Evolutionary conservation across 2,797 vertebrate species (phyloP), one percentile per base, ranked within the genome.

Genomic region (Apogon talboti): DNA sequence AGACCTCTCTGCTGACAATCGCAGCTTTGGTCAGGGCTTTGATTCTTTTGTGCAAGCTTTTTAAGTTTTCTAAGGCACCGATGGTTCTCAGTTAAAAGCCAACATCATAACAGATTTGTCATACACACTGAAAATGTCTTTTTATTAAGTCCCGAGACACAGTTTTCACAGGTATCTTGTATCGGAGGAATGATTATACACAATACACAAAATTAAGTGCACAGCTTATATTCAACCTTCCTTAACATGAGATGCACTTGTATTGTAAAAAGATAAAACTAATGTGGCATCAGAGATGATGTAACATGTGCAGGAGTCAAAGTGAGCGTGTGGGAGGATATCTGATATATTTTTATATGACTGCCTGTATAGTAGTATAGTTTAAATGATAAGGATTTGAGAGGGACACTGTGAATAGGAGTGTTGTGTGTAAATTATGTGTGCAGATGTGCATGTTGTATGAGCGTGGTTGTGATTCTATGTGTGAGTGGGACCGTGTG

Each of bases 241-340:
- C 71, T 68, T 56, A 42, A 83, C 50, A 78, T 72, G 50, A 69
- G 58, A 71, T 60, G 67, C 24, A 28, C 24, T 28, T 28, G 67
- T 41, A 64, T 61, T 62, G 55, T 55, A 51, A 66, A 82, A 64
- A 77, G 21, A 76, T 74, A 57, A 78, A 78, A 79, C 45, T 67
- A 71, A 79, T 58, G 57, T 70, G 64, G 74, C 70, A 76, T 68
- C 47, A 48, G 65, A 56, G 66, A 86, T 91, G 84, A 91, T 90
- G 84, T 91, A 91, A 91, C 67, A 12, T 85, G 78, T 86, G 86
- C 85, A 81, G 82, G 84, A 88, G 82, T 82, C 74, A 76, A 78
- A 83, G 72, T 74, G 63, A 82, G 77, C 6, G 12, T 72, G 89
- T 86, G 79, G 87, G 85, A 81, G 86, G 82, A 79, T 66, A 81